Percentiles rank a stretch among this genome's conserved stretches.
Evolutionary conservation across 2,113 vertebrate species (phyloP).

Genomic region (Hiodon tergisus): DNA sequence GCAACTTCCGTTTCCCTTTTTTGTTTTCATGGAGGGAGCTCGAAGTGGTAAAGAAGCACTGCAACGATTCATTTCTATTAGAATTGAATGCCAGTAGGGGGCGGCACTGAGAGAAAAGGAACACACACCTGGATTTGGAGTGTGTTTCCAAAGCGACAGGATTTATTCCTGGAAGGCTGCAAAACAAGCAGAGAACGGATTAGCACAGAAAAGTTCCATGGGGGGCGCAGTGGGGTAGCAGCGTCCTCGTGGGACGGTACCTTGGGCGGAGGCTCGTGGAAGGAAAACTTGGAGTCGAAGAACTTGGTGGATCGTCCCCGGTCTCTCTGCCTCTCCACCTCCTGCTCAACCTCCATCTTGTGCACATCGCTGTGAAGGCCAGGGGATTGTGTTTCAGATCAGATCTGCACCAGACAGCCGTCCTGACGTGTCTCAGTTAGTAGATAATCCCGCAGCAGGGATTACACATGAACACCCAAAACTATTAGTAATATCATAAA

Average conservation of each 20-base stretch:
- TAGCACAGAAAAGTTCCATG: too few relatives aligned
- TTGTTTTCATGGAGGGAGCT: too few relatives aligned
- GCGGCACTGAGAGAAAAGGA: constrained; percentile 17
- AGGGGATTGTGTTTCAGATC: neutral
- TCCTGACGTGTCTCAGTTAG: too few relatives aligned
- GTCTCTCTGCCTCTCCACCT: constrained; percentile 72
- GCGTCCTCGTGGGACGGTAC: constrained; percentile 43
- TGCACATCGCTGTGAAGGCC: constrained; percentile 74
- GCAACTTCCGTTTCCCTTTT: too few relatives aligned
- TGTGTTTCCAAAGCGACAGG: constrained; percentile 54
- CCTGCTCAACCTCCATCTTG: constrained; percentile 84
- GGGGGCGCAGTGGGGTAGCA: too few relatives aligned
- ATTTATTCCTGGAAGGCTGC: constrained; percentile 63
- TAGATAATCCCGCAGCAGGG: too few relatives aligned
- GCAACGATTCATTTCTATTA: too few relatives aligned
- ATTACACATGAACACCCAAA: too few relatives aligned
- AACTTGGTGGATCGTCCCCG: constrained; percentile 70
- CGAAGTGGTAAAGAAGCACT: too few relatives aligned
- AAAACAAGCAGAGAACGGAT: constrained; percentile 11
- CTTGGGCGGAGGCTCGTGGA: constrained; percentile 84
- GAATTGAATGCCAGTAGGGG: neutral
- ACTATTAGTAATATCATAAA: too few relatives aligned
- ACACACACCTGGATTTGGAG: constrained; percentile 60
- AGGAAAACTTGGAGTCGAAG: constrained; percentile 63
- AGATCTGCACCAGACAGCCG: too few relatives aligned